phyloP scores from a whole-genome alignment of 2,113 vertebrate genomes.

The Lota lota region DNA sequence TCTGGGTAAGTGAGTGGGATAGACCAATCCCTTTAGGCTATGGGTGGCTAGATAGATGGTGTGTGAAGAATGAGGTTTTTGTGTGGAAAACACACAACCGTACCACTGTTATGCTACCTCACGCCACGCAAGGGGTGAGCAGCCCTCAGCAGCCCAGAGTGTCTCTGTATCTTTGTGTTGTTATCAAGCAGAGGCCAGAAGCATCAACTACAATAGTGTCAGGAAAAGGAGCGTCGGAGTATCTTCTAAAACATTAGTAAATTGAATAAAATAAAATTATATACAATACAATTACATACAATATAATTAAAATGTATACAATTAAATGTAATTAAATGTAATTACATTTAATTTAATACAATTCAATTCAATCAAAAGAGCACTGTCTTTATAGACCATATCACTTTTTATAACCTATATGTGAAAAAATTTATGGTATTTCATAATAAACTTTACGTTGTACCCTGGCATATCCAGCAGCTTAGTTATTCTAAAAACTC shows the following conservation, averaged over 20 bases:
- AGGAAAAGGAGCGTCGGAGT: background rate
- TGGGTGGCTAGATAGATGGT: conserved; percentile 8
- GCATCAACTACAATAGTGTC: background rate
- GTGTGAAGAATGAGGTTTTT: background rate
- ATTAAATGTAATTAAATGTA: too few relatives aligned
- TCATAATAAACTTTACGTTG: too few relatives aligned
- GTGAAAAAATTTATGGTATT: too few relatives aligned
- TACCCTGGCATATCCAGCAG: too few relatives aligned
- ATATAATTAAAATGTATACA: background rate
- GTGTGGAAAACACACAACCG: too few relatives aligned
- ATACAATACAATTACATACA: background rate
- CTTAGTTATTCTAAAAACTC: too few relatives aligned
- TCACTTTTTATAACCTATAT: too few relatives aligned
- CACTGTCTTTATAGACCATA: too few relatives aligned
- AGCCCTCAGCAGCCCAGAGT: conserved; percentile 21
- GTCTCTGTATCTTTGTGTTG: conserved; percentile 21
- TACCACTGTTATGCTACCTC: too few relatives aligned
- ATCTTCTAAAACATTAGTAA: background rate
- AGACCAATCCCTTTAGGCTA: conserved; percentile 4
- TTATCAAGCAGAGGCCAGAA: conserved; percentile 36
- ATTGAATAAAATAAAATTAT: background rate
- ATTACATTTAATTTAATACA: too few relatives aligned
- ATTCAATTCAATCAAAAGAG: too few relatives aligned
- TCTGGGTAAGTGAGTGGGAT: background rate
- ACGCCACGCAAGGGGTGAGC: conserved; percentile 17